Conservation (phyloP, 2,113 vertebrate genomes). For the Gavialis gangeticus region DNA sequence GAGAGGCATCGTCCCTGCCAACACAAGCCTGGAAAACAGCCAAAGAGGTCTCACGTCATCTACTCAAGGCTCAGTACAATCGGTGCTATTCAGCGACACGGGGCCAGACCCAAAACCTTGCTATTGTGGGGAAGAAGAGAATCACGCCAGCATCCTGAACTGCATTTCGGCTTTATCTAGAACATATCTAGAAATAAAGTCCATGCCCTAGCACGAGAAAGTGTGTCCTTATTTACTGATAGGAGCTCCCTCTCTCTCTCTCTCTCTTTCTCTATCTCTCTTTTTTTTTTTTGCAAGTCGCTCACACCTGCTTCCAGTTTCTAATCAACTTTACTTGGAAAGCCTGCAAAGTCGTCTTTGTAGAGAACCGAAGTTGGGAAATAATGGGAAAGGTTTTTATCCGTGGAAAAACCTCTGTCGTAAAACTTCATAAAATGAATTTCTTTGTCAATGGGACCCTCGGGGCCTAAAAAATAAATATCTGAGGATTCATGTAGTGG, state of each 20-base stretch:
- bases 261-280: background rate
- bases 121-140: background rate
- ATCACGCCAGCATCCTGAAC: background rate
- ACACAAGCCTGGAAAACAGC: background rate
- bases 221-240: background rate
- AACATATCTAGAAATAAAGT: background rate
- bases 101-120: background rate
- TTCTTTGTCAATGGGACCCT: constrained; percentile 49
- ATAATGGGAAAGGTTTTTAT: constrained; percentile 14
- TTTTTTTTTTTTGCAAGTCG: background rate
- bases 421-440: constrained; percentile 58
- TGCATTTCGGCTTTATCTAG: background rate
- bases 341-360: background rate
- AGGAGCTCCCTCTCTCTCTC: background rate
- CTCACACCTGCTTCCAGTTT: background rate
- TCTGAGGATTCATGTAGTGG: constrained; percentile 63
- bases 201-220: background rate
- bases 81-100: background rate
- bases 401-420: constrained; percentile 45
- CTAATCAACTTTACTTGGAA: background rate
- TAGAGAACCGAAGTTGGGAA: constrained; percentile 30
- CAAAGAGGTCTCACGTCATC: background rate
- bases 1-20: too few relatives aligned
- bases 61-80: background rate
- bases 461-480: constrained; percentile 64